Base-by-base conservation (phyloP, 2,797 vertebrate genomes). In the Argyrosomus regius region DNA sequence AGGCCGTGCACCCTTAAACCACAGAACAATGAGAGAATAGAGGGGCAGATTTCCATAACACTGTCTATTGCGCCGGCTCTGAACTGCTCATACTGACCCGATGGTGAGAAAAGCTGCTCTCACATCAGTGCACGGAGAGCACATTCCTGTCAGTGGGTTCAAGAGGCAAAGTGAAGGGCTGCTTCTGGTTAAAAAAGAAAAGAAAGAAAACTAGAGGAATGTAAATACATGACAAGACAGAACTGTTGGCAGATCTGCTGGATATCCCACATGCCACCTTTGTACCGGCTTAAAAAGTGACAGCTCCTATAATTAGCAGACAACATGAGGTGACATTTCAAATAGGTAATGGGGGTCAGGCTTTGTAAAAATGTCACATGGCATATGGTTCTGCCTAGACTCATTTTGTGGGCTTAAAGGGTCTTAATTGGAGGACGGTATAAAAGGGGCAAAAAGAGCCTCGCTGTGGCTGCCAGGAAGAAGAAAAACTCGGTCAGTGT, bases 21-120 rank as follows among this genome's bases (percentile, higher is more conserved):
- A 57, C 67, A 11, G 53, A 88, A 94, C 92, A 95, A 94, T 91
- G 91, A 92, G 58, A 89, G 91, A 90, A 90, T 86, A 80, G 87
- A 83, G 76, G 75, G 73, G 46, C 74, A 90, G 87, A 92, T 93
- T 94, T 91, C 92, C 91, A 93, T 93, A 93, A 93, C 89, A 93
- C 83, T 89, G 90, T 90, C 80, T 67, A n/a, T 11, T 45, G 68
- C 82, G 76, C n/a, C 64, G 80, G 81, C 82, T 87, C 80, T 74
- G 82, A 79, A 75, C 71, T 78, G 78, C 81, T 81, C 81, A 68
- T 20, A 84, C 77, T 79, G 84, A 87, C 89, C 77, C 35, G 35
- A 39, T 26, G 77, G 77, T 77, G 77, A 88, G 78, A 90, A 88
- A 89, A 80, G 71, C 82, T 70, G 66, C 64, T 17, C 77, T 81